phyloP scores from a whole-genome alignment of 92 coral and sea anemone genomes.

The Epizoanthus stellaris region DNA sequence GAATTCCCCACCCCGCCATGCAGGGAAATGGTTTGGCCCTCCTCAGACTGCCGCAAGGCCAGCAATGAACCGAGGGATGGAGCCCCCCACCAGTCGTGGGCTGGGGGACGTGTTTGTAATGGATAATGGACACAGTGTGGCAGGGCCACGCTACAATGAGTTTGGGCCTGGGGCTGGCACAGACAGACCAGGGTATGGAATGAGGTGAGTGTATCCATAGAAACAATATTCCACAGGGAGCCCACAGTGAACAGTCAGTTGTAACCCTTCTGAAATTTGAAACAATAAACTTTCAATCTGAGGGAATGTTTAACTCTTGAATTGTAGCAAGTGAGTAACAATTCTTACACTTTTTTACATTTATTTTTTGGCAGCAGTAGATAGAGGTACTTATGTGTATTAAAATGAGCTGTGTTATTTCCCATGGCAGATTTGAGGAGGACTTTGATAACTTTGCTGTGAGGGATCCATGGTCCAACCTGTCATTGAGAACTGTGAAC shows the following conservation, averaged over 20 bases:
- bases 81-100: conserved; percentile 73
- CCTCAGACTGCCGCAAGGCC: conserved; percentile 52
- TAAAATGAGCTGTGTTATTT: neutral
- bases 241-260: too few relatives aligned
- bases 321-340: too few relatives aligned
- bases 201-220: conserved; percentile 56
- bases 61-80: conserved; percentile 47
- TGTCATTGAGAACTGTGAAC: conserved; percentile 59
- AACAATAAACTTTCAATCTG: too few relatives aligned
- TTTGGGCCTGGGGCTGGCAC: conserved; percentile 64
- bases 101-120: conserved; percentile 87
- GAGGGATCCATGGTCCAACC: conserved; percentile 87
- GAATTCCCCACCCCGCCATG: conserved; percentile 78
- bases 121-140: conserved; percentile 69
- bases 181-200: conserved; percentile 66
- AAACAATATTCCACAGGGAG: too few relatives aligned
- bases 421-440: conserved; percentile 57
- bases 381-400: neutral
- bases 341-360: too few relatives aligned
- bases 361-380: too few relatives aligned
- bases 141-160: conserved; percentile 75
- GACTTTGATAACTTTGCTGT: conserved; percentile 77
- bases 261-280: too few relatives aligned
- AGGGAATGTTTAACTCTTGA: too few relatives aligned
- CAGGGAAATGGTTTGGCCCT: conserved; percentile 69